phyloP scores from a whole-genome alignment of 2,797 vertebrate species.

The Anas bernieri region DNA sequence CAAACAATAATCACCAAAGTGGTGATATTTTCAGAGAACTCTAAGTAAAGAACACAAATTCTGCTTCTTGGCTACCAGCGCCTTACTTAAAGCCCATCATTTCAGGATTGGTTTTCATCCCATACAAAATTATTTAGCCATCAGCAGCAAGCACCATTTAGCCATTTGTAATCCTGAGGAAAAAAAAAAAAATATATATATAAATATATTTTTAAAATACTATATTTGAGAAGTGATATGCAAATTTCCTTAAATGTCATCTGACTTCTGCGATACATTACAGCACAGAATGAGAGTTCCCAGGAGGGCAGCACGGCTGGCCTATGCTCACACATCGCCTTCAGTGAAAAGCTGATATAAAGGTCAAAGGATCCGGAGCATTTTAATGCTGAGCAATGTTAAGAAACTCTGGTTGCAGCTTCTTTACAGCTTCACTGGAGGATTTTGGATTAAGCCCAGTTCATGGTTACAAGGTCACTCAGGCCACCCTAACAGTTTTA shows the following conservation, averaged over 20 bases:
- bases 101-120: not conserved
- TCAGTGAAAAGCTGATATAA: not conserved
- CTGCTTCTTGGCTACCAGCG: not conserved
- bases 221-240: not conserved
- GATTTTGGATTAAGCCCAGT: constrained; percentile 21
- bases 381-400: not conserved
- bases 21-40: not conserved
- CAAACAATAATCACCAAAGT: not conserved
- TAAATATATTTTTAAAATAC: not conserved
- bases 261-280: not conserved
- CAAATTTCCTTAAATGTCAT: not conserved
- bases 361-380: constrained; percentile 10
- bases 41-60: not conserved
- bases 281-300: not conserved
- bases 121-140: not conserved
- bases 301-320: not conserved
- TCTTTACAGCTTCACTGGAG: constrained; percentile 1
- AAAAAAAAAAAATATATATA: not conserved
- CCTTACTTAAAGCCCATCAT: not conserved
- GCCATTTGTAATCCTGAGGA: not conserved
- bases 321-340: not conserved
- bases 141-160: too few relatives aligned
- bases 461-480: not conserved
- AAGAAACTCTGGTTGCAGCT: constrained; percentile 1
- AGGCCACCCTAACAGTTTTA: not conserved